phyloP scores from a whole-genome alignment of 2,113 vertebrate species.

The Perognathus longimembris region DNA sequence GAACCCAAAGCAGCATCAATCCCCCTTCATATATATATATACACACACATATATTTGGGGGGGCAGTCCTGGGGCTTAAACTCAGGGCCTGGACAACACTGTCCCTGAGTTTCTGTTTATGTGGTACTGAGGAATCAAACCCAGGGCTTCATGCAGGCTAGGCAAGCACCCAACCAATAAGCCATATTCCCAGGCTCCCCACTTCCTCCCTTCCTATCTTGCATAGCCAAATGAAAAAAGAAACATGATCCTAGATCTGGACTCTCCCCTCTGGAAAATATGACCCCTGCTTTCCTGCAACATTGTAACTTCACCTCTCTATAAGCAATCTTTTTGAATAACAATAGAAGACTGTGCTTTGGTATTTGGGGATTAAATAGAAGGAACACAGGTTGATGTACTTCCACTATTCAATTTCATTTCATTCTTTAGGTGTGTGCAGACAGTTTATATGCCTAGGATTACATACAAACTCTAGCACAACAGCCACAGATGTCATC shows the following conservation, averaged over 20 bases:
- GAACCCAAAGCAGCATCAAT: background rate
- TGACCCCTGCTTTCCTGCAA: background rate
- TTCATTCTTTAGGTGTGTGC: background rate
- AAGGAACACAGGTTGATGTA: background rate
- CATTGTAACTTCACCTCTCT: background rate
- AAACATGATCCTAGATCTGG: background rate
- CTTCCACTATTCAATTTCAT: background rate
- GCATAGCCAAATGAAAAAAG: background rate
- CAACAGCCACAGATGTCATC: accelerated
- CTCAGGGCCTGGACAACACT: too few relatives aligned
- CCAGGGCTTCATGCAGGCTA: too few relatives aligned
- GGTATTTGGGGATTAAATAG: background rate
- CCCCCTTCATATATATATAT: too few relatives aligned
- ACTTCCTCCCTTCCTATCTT: background rate
- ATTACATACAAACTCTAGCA: background rate
- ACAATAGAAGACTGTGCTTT: background rate
- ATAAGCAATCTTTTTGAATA: background rate
- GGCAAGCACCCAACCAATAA: too few relatives aligned
- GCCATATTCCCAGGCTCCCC: too few relatives aligned
- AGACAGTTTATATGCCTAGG: background rate
- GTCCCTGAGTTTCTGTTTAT: too few relatives aligned
- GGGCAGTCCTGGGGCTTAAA: too few relatives aligned
- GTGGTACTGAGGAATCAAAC: too few relatives aligned
- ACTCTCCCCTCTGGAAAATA: background rate
- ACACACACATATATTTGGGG: too few relatives aligned